phyloP scores from a whole-genome alignment of 2,888 invertebrate genomes.

The Syrphus vitripennis region DNA sequence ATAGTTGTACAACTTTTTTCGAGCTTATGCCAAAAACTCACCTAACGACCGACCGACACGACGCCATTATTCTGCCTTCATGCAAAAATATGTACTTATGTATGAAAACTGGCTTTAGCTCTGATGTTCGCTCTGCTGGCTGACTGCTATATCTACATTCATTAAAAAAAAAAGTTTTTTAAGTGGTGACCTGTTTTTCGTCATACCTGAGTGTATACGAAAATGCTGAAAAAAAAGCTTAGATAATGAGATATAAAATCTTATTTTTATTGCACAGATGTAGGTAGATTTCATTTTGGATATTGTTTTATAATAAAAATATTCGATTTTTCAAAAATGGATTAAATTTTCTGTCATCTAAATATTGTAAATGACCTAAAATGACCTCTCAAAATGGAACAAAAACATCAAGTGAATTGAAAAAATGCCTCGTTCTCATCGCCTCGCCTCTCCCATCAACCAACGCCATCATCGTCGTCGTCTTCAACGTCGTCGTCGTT shows the following conservation, averaged over 20 bases:
- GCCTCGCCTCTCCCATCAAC: too few species aligned
- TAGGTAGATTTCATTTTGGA: background rate
- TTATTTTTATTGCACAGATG: background rate
- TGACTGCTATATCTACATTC: background rate
- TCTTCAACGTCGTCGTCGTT: conserved; percentile 49
- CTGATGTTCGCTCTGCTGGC: background rate
- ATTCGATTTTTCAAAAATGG: background rate
- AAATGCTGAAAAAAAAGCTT: conserved; percentile 51
- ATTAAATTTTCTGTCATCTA: background rate
- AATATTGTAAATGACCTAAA: conserved; percentile 37
- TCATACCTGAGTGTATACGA: conserved; percentile 64
- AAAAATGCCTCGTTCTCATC: background rate
- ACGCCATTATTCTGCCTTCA: conserved; percentile 25
- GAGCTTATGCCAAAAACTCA: conserved; percentile 57
- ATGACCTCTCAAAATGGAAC: conserved; percentile 50
- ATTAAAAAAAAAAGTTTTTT: conserved; percentile 53
- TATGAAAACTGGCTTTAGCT: conserved; percentile 1
- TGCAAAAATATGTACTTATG: conserved; percentile 18
- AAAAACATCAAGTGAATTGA: conserved; percentile 17
- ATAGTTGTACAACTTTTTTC: conserved; percentile 41
- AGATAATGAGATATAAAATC: conserved; percentile 58
- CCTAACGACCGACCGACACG: conserved; percentile 6
- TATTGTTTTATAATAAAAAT: background rate
- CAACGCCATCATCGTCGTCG: background rate
- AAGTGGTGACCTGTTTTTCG: conserved; percentile 70